A percentile compares a stretch with the other conserved stretches of the same genome.
These are phyloP conservation scores for Oceanites oceanicus DNA, from an alignment of 2,113 vertebrate species.

Conservation along the genomic window DNA sequence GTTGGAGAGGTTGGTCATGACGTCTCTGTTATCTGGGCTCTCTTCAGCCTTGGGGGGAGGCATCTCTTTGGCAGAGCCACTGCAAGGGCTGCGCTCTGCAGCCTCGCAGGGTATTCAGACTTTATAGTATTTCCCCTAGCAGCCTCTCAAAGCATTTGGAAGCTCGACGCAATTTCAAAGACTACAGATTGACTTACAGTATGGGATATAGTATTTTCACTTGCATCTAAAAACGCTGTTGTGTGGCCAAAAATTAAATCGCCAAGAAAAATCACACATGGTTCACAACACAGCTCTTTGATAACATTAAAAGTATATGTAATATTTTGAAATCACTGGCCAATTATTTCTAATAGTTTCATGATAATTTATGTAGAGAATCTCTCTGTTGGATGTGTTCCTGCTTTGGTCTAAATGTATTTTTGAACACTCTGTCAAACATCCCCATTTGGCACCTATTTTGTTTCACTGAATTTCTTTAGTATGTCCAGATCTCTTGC, in stretches of 20 bases:
- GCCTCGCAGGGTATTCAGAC: not conserved
- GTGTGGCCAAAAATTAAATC: constrained; percentile 43
- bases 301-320: constrained; percentile 77
- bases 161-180: constrained; percentile 5
- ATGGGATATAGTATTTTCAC: constrained; percentile 59
- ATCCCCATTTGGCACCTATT: constrained; percentile 77
- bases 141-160: constrained; percentile 28
- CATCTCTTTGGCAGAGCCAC: not conserved
- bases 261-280: constrained; percentile 75
- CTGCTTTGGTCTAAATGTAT: constrained; percentile 80
- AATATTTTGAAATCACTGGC: constrained; percentile 84
- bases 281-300: constrained; percentile 75
- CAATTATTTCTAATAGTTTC: constrained; percentile 83
- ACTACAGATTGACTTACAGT: constrained; percentile 49
- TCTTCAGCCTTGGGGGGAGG: not conserved
- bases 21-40: not conserved
- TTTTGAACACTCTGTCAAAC: constrained; percentile 77
- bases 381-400: constrained; percentile 77
- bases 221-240: constrained; percentile 53
- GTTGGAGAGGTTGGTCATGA: fast-evolving
- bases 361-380: constrained; percentile 80
- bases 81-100: not conserved
- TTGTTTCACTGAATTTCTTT: constrained; percentile 80
- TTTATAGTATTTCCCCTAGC: not conserved
- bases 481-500: constrained; percentile 81